Base-by-base conservation (phyloP, 2,113 vertebrate genomes). In the Ascaphus truei region DNA sequence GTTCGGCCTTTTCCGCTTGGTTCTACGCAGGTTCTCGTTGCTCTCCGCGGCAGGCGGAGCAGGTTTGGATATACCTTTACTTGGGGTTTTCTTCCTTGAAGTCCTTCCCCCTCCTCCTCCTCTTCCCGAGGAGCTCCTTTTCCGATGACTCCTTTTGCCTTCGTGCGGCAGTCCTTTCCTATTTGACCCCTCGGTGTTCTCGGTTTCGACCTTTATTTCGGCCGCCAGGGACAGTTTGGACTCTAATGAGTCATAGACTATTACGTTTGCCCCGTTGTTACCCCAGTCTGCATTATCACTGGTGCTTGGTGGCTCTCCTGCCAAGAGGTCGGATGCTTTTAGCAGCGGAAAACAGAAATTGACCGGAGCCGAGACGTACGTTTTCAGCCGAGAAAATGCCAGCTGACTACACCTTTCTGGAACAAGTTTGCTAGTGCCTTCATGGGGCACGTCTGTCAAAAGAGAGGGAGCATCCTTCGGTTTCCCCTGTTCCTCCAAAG, bases 311-410 rank as follows among this genome's bases (percentile, higher is more conserved):
- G 74, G 65, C 64, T 60, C 65, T 59, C 79, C 79, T 3, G 58
- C 50, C 57, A 91, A 58, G n/a, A 89, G 84, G 45, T 85, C 89
- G 22, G 83, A 57, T 9, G 85, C 87, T 15, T 37, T 61, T 30
- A 41, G 13, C 16, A 69, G 1, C 16, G 80, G 73, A 43, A 98
- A 61, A 20, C 83, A 53, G 68, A 93, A 98, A 59, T 84, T 73
- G 13, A 16, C 11, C 20, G 93, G 90, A 36, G 91, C 59, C 5
- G 79, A 81, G 52, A 98, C 58, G 30, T 97, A 98, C 10, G 71
- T 77, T 26, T 26, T 82, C 13, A 98, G 65, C 4, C 75, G 86
- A 51, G 77, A 78, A 63, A 89, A 76, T 2, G 76, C 75, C 4
- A 34, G 18, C n/a, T 76, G 34, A 1, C 81, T 75, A 78, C 72